Conservation (phyloP, 1,140 invertebrate genomes). For the Galleria mellonella region DNA sequence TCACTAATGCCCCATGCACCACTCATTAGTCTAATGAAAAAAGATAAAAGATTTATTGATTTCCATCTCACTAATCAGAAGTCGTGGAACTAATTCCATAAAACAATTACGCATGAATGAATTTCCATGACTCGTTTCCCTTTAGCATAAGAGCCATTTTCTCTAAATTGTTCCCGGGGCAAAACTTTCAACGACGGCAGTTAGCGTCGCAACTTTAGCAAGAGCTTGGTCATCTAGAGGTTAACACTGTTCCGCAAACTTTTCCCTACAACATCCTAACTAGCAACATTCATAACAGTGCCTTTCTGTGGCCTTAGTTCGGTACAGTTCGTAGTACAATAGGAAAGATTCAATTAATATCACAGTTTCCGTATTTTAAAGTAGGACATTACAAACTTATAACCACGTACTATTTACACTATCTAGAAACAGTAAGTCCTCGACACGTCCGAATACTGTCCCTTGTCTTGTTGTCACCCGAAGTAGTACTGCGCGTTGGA, state of each 20-base stretch:
- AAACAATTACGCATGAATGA: too few species aligned
- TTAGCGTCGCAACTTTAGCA: conserved; percentile 7
- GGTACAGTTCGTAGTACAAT: conserved; percentile 45
- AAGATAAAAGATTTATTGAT: too few species aligned
- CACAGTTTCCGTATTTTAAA: conserved; percentile 71
- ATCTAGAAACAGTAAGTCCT: conserved; percentile 75
- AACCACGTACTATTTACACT: conserved; percentile 36
- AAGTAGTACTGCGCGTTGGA: conserved; percentile 74
- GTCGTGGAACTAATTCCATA: too few species aligned
- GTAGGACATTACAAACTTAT: conserved; percentile 62
- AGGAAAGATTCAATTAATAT: conserved; percentile 70
- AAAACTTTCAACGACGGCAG: too few species aligned
- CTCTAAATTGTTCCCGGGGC: too few species aligned
- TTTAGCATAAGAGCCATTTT: too few species aligned
- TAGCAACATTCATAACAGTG: neutral
- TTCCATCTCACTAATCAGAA: too few species aligned
- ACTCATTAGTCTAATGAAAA: too few species aligned
- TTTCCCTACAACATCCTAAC: conserved; percentile 2
- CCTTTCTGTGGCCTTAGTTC: conserved; percentile 33
- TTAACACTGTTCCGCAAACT: conserved; percentile 13
- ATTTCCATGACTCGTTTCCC: too few species aligned
- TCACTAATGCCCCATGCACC: too few species aligned
- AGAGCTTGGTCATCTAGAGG: conserved; percentile 11
- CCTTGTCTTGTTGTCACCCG: conserved; percentile 68
- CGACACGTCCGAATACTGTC: conserved; percentile 64